A percentile compares a stretch with the other conserved stretches of the same genome.
These are phyloP conservation scores for Anoplolepis gracilipes DNA, from an alignment of 1,140 invertebrate species.

Conservation along the genomic window DNA sequence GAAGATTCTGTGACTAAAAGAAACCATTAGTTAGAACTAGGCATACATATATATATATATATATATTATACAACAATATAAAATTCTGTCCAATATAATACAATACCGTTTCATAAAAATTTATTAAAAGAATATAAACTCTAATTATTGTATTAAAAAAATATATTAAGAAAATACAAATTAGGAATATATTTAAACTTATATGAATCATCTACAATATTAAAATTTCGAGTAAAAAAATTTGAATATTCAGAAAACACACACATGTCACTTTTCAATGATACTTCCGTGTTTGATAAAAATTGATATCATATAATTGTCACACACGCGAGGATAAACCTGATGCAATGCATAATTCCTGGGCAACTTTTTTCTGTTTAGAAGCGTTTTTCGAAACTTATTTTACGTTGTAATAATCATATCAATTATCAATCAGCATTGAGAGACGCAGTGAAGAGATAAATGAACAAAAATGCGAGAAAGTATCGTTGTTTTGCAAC, in stretches of 20 bases:
- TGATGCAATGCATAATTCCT: neutral
- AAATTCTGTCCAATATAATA: neutral
- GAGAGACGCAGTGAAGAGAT: neutral
- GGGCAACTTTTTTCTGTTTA: neutral
- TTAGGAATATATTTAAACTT: neutral
- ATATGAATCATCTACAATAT: neutral
- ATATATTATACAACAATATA: neutral
- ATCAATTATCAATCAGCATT: slow-evolving; percentile 12
- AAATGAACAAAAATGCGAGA: slow-evolving; percentile 5
- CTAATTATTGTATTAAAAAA: neutral
- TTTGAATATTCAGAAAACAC: too few species aligned
- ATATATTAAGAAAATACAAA: neutral
- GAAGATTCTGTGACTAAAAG: neutral
- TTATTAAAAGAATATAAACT: neutral
- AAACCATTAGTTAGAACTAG: neutral
- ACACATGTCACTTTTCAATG: too few species aligned
- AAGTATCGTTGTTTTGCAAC: neutral
- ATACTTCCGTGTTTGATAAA: neutral
- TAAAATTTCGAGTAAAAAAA: too few species aligned
- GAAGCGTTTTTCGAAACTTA: neutral
- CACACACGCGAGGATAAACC: neutral
- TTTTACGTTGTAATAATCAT: neutral
- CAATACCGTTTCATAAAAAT: neutral
- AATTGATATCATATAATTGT: neutral
- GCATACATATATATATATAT: too few species aligned